phyloP scores from a whole-genome alignment of 1,140 invertebrate species.

The Diachasmimorpha longicaudata region DNA sequence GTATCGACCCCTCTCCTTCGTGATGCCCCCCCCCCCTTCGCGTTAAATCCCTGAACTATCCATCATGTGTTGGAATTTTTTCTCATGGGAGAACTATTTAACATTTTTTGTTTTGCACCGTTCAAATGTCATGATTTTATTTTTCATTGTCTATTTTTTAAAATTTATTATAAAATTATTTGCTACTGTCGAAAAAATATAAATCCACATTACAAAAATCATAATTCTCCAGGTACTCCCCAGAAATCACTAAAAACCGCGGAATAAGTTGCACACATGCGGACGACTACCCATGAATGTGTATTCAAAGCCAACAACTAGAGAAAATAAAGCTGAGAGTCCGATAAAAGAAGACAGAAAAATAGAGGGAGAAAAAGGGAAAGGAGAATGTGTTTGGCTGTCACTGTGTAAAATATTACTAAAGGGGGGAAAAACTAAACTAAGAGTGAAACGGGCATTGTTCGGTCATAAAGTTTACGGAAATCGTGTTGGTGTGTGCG shows the following conservation, averaged over 20 bases:
- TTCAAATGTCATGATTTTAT: too few species aligned
- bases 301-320: background rate
- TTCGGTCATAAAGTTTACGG: slow-evolving; percentile 38
- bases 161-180: too few species aligned
- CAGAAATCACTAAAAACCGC: background rate
- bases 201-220: too few species aligned
- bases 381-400: background rate
- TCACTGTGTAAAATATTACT: background rate
- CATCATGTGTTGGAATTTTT: too few species aligned
- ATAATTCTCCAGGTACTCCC: too few species aligned
- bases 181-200: too few species aligned
- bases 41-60: too few species aligned
- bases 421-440: slow-evolving; percentile 26
- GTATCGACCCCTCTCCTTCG: too few species aligned
- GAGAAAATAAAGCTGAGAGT: background rate
- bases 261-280: background rate
- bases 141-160: too few species aligned
- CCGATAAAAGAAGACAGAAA: background rate
- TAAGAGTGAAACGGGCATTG: slow-evolving; percentile 33
- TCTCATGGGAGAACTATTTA: too few species aligned
- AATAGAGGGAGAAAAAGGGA: background rate
- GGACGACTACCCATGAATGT: background rate
- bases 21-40: too few species aligned
- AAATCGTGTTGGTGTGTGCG: slow-evolving; percentile 31
- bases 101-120: too few species aligned